Percentiles rank a stretch among this genome's conserved stretches.
phyloP scores from a whole-genome alignment of 2,888 invertebrate species.

The Leptarthrus brevirostris region DNA sequence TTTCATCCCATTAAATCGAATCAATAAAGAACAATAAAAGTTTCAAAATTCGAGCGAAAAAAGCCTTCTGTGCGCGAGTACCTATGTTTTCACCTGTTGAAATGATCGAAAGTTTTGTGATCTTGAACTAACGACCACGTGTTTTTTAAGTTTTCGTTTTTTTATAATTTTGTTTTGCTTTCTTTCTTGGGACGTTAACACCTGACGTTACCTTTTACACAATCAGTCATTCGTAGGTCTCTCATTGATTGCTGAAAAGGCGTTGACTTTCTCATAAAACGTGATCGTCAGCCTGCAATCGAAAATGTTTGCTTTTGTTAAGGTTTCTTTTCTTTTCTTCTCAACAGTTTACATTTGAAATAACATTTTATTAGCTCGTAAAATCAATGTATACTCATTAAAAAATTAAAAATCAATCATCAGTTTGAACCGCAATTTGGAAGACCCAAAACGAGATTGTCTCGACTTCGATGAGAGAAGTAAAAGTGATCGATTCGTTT shows the following conservation, averaged over 20 bases:
- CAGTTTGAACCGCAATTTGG: background rate
- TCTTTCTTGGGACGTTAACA: constrained; percentile 12
- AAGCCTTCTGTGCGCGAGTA: background rate
- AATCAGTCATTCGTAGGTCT: background rate
- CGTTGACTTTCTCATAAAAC: constrained; percentile 43
- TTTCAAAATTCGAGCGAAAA: background rate
- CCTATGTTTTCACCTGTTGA: constrained; percentile 39
- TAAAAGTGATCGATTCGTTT: constrained; percentile 43
- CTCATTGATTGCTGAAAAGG: constrained; percentile 45
- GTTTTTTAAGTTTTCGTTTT: constrained; percentile 6
- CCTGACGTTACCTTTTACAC: constrained; percentile 15
- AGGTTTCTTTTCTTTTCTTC: constrained; percentile 3
- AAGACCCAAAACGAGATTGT: constrained; percentile 12
- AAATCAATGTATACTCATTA: constrained; percentile 11
- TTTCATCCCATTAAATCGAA: constrained; percentile 22
- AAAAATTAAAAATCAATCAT: constrained; percentile 35
- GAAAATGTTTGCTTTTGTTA: background rate
- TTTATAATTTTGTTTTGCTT: constrained; percentile 13
- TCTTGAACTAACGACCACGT: constrained; percentile 31
- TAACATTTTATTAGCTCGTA: background rate
- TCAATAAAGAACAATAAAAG: constrained; percentile 22
- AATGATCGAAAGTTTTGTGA: constrained; percentile 45
- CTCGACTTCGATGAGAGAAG: background rate
- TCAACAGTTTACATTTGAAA: background rate
- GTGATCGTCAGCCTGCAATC: constrained; percentile 1